Percentiles rank a stretch among this genome's conserved stretches.
phyloP scores from a whole-genome alignment of 1,140 invertebrate species.

The Plutomurus gul region DNA sequence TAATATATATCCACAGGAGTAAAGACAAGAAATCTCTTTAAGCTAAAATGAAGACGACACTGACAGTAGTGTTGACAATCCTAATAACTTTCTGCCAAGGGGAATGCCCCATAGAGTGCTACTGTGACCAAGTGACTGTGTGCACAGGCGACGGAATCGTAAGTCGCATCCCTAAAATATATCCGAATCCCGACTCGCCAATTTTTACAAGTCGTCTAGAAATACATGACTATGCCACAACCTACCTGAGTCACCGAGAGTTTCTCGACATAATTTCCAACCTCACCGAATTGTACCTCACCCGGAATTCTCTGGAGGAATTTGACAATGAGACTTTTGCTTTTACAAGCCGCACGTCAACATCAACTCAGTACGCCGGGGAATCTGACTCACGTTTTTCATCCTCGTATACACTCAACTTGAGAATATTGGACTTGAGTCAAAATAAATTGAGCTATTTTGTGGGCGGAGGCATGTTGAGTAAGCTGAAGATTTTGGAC shows the following conservation, averaged over 20 bases:
- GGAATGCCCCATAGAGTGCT: conserved; percentile 52
- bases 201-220: conserved; percentile 32
- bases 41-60: conserved; percentile 34
- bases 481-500: conserved; percentile 58
- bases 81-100: conserved; percentile 42
- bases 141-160: conserved; percentile 45
- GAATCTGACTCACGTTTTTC: background rate
- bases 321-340: conserved; percentile 49
- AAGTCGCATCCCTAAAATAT: background rate
- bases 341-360: conserved; percentile 17
- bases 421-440: conserved; percentile 49
- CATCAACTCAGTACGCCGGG: conserved; percentile 18
- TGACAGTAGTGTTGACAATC: conserved; percentile 38
- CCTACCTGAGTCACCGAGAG: background rate
- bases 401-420: conserved; percentile 24
- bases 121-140: conserved; percentile 40
- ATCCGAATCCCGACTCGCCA: background rate
- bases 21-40: background rate
- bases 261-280: conserved; percentile 37
- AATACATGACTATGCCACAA: conserved; percentile 42
- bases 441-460: conserved; percentile 48
- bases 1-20: no score
- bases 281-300: conserved; percentile 42
- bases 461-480: conserved; percentile 49
- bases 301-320: conserved; percentile 34